A percentile compares a stretch with the other conserved stretches of the same genome.
Conservation (phyloP, 2,888 invertebrate species). For the Aphrophora alni region DNA sequence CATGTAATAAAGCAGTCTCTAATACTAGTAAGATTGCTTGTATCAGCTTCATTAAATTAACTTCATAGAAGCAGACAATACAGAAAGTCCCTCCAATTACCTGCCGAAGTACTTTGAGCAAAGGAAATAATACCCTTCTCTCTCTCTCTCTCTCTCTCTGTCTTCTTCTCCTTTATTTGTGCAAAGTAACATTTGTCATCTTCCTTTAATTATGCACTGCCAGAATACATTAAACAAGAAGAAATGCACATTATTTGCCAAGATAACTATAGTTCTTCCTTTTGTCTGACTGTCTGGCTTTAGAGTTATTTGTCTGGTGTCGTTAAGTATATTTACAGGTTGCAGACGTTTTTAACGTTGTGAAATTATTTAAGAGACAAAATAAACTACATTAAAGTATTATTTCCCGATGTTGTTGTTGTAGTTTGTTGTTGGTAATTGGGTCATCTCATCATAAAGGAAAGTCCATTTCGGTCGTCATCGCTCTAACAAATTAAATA, state of each 20-base stretch:
- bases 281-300: not conserved
- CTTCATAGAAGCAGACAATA: not conserved
- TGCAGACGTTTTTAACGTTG: no score
- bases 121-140: not conserved
- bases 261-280: not conserved
- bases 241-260: not conserved
- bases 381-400: no score
- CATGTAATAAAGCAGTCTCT: not conserved
- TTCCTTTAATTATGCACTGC: not conserved
- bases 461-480: no score
- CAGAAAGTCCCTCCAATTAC: not conserved
- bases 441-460: no score
- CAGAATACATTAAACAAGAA: not conserved
- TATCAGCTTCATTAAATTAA: not conserved
- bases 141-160: not conserved
- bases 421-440: no score
- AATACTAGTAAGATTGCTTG: not conserved
- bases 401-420: no score
- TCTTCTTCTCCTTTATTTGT: not conserved
- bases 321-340: not conserved
- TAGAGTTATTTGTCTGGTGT: not conserved
- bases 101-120: not conserved
- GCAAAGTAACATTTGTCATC: not conserved
- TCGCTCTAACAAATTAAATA: no score
- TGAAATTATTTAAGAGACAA: no score